Evolutionary conservation across 2,797 vertebrate species (phyloP), one percentile per base, ranked within the genome.

Genomic region (Heterohyrax brucei): DNA sequence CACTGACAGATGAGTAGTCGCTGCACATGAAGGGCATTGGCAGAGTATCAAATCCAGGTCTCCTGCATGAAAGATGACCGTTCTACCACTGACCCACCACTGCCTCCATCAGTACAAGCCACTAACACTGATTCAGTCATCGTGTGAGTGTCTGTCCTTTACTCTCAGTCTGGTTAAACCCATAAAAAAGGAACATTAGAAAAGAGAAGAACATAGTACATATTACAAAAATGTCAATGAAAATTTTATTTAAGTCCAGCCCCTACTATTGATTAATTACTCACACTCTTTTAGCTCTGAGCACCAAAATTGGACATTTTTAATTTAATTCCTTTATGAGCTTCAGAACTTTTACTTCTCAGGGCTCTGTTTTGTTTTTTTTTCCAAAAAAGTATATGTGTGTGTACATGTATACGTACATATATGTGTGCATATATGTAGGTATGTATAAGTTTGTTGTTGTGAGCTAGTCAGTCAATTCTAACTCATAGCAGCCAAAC

Each of bases 271-370:
- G 24, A 44, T 76, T 76, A 76, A 48, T 76, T 48, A 76, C 62
- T 26, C 62, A 13, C 21, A 66, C 33, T 14, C 18, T 68, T 73
- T 75, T 21, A 73, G 7, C 21, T 61, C 39, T 26, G 44, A 89
- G 70, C 53, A 44, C 24, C 28, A 84, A 48, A 83, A 73, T 24
- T 64, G 59, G 48, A 61, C 30, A 10, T 13, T 78, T 88, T 64
- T 72, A 3, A 70, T 66, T 39, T 76, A 72, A 30, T 77, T 56
- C 92, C 33, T 87, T 59, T 61, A 2, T 18, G 21, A 48, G 9
- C 75, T 30, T 72, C 8, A 61, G 24, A 89, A 56, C 9, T 7
- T 87, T 95, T 53, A 72, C 33, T 96, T 85, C 79, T 81, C 30
- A 81, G 46, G 10, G 48, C 72, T 76, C 66, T 68, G 33, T 72